Conservation (phyloP, 2,888 invertebrate species). For the Agonum fuliginosum region DNA sequence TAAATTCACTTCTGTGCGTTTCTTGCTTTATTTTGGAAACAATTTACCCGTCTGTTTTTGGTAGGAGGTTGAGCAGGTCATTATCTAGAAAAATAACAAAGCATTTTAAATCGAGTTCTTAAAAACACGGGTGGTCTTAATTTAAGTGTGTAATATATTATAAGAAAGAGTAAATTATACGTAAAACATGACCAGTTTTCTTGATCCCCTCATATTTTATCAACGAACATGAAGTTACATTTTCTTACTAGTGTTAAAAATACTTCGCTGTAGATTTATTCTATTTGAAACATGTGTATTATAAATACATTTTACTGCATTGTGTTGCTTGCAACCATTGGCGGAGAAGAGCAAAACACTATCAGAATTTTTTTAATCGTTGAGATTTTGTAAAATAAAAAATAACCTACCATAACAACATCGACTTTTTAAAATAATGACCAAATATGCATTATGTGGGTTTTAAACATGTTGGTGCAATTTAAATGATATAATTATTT, state of each 20-base stretch:
- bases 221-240: conserved; percentile 42
- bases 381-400: too few relatives aligned
- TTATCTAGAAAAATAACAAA: conserved; percentile 50
- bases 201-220: conserved; percentile 54
- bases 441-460: too few relatives aligned
- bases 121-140: conserved; percentile 56
- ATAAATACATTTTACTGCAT: conserved; percentile 50
- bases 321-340: conserved; percentile 24
- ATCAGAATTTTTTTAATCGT: too few relatives aligned
- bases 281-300: conserved; percentile 52
- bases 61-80: conserved; percentile 26
- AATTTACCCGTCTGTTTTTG: conserved; percentile 19
- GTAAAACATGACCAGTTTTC: conserved; percentile 53
- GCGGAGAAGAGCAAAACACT: neutral
- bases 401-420: too few relatives aligned
- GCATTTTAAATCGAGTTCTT: conserved; percentile 39
- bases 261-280: conserved; percentile 46
- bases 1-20: conserved; percentile 1
- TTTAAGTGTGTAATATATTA: conserved; percentile 54
- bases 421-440: too few relatives aligned
- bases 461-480: too few relatives aligned
- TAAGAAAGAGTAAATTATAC: conserved; percentile 54
- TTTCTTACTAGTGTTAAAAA: conserved; percentile 50
- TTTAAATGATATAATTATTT: too few relatives aligned
- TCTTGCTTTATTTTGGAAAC: conserved; percentile 26